Conservation (phyloP, 2,797 vertebrate genomes). For the Falco naumanni region DNA sequence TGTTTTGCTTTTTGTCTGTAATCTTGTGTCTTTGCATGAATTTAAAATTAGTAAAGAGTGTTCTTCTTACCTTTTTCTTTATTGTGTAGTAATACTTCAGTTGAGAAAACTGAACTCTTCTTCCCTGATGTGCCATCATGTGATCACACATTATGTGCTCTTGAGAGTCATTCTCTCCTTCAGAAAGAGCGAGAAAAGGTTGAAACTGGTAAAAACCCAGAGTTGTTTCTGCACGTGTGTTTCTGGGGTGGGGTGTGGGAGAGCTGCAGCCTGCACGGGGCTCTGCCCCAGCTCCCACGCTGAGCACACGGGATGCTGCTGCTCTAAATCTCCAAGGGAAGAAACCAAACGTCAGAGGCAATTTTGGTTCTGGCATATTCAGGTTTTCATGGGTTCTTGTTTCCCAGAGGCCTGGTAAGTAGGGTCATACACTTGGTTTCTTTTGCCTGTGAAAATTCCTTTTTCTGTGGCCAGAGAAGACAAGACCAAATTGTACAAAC, state of each 20-base stretch:
- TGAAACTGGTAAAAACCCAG: background rate
- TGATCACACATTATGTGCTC: too few species aligned
- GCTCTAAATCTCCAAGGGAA: background rate
- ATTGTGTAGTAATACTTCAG: background rate
- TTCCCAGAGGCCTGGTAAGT: background rate
- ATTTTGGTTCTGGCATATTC: background rate
- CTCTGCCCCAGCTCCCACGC: background rate
- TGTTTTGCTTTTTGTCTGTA: background rate
- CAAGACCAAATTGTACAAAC: too few species aligned
- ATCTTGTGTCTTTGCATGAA: background rate
- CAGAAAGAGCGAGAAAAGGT: background rate
- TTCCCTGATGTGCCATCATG: background rate
- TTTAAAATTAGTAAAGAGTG: background rate
- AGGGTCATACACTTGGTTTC: background rate
- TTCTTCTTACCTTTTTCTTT: background rate
- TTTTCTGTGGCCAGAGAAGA: background rate
- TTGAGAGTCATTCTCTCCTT: background rate
- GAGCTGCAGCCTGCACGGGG: background rate
- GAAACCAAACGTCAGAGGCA: background rate
- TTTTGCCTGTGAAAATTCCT: background rate
- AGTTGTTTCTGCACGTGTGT: accelerated
- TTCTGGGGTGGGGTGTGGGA: background rate
- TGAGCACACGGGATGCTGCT: accelerated
- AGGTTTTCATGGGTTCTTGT: background rate
- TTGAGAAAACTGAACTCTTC: background rate